Base-by-base conservation (phyloP, 2,113 vertebrate species). In the Oreochromis spilurus region DNA sequence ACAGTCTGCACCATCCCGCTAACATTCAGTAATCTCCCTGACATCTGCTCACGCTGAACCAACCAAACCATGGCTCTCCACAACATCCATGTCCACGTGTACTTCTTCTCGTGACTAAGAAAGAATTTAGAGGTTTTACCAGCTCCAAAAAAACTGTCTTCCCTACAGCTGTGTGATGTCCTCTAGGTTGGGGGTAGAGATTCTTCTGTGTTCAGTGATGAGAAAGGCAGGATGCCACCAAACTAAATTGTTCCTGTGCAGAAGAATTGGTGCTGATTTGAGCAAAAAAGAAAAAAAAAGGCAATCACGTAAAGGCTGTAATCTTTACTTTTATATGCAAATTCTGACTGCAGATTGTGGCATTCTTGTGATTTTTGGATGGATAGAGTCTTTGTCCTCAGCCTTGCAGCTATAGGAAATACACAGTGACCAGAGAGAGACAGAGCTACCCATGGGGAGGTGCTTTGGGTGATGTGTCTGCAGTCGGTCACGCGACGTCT, bases 81-180 rank as follows among this genome's bases (percentile, higher is more conserved):
- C 67, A 79, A 52, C 93, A 93, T 92, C 87, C 92, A 89, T 93
- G 84, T 89, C 72, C 81, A 90, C 83, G 16, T 81, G 62, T 81
- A 85, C 90, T 90, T 84, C 72, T 34, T 52, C 26, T 52, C 14
- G 2, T 88, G 93, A 93, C 84, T 86, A 83, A 93, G 93, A 95
- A 95, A 95, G 90, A 96, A 95, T 88, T 95, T 87, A 31, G 70
- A 93, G 94, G 94, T 96, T 96, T 96, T 95, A 95, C 94, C 93
- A 90, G 93, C 89, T 89, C 82, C 5, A 57, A 92, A 79, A 91
- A 81, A 72, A 8, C 26, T 79, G 91, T 92, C 91, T 93, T 92
- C 78, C 86, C 87, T 94, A 90, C 87, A 93, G 93, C 90, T 91
- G 91, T 91, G 88, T 85, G 79, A 82, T 88, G 62, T 70, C 82